These are phyloP conservation scores for Xiphophorus hellerii DNA, from an alignment of 2,113 vertebrate species.

Conservation along the genomic window DNA sequence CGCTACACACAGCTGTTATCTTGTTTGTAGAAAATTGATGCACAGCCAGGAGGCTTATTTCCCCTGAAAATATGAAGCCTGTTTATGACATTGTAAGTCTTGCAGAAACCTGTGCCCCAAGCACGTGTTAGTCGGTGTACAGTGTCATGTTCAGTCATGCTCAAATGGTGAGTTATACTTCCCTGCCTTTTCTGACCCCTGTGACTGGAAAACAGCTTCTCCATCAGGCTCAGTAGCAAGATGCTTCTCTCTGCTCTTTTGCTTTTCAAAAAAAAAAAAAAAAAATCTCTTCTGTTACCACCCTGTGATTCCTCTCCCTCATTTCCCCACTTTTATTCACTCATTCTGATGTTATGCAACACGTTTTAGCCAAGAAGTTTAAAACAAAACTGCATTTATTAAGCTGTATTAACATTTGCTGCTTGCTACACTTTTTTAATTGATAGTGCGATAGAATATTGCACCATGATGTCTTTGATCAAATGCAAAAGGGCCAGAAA, in stretches of 20 bases:
- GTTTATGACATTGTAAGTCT: constrained; percentile 34
- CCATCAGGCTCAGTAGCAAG: background rate
- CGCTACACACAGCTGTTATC: background rate
- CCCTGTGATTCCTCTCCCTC: background rate
- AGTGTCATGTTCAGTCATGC: constrained; percentile 22
- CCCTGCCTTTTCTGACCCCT: constrained; percentile 4
- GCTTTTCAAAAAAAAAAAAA: background rate
- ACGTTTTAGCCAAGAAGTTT: constrained; percentile 5
- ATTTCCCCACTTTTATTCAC: background rate
- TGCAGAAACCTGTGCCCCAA: background rate
- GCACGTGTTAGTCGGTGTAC: constrained; percentile 3
- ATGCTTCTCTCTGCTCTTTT: background rate
- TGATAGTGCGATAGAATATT: constrained; percentile 16
- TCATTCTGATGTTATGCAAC: background rate
- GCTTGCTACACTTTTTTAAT: constrained; percentile 7
- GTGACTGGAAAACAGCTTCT: background rate
- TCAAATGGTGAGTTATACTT: background rate
- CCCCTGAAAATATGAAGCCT: background rate
- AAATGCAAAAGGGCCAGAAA: constrained; percentile 33
- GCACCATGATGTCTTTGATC: constrained; percentile 2
- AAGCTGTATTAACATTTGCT: background rate
- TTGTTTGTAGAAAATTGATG: constrained; percentile 9
- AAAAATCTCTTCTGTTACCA: background rate
- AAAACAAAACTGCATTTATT: background rate
- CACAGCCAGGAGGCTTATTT: constrained; percentile 7